Conservation (phyloP, 2,113 vertebrate genomes). For the Apteryx owenii region DNA sequence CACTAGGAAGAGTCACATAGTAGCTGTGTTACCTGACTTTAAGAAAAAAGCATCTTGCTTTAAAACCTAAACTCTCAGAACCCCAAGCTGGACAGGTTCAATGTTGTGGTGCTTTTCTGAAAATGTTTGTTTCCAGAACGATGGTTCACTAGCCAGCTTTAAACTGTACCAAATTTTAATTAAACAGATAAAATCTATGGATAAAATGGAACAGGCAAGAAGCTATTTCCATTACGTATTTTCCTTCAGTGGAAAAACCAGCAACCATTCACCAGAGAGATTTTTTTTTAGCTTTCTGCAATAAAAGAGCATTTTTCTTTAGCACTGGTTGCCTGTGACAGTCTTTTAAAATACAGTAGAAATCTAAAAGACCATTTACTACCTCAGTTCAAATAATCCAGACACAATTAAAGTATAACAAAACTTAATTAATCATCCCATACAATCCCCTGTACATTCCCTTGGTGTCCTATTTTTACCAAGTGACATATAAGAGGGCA, state of each 20-base stretch:
- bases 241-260: neutral
- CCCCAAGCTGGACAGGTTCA: neutral
- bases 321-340: neutral
- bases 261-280: neutral
- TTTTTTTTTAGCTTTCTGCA: neutral
- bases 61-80: neutral
- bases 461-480: neutral
- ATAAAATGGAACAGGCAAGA: neutral
- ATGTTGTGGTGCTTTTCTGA: neutral
- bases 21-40: neutral
- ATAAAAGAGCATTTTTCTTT: neutral
- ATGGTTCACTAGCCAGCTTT: neutral
- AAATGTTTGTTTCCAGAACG: neutral
- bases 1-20: neutral
- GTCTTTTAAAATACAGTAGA: neutral
- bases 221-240: neutral
- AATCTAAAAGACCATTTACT: neutral
- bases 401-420: neutral
- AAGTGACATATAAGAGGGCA: neutral
- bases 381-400: neutral
- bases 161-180: neutral
- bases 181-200: neutral
- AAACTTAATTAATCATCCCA: neutral
- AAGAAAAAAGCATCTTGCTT: neutral
- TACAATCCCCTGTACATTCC: neutral